A percentile compares a stretch with the other conserved stretches of the same genome.
These are phyloP conservation scores for Megalurothrips usitatus DNA, from an alignment of 2,888 invertebrate genomes.

Conservation along the genomic window DNA sequence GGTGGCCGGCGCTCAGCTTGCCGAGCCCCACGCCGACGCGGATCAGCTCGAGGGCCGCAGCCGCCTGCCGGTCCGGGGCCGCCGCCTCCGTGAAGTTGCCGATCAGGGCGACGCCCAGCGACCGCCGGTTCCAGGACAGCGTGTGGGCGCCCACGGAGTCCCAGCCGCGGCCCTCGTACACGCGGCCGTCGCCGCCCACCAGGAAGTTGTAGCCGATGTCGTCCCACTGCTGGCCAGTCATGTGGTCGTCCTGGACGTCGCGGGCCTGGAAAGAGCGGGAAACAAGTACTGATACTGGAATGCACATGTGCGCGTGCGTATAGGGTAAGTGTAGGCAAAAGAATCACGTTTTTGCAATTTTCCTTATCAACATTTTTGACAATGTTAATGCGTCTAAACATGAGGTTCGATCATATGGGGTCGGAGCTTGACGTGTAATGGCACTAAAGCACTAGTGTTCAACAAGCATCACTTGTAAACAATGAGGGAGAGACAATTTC, in stretches of 20 bases:
- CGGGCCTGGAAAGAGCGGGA: background rate
- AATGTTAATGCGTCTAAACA: no score
- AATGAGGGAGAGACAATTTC: no score
- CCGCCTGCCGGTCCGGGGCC: background rate
- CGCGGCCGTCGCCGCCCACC: conserved; percentile 36
- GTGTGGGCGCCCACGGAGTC: conserved; percentile 65
- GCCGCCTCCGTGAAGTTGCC: conserved; percentile 50
- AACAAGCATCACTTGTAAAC: no score
- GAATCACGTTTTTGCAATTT: no score
- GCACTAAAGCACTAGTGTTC: no score
- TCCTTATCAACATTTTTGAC: no score
- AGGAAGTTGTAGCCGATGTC: conserved; percentile 38
- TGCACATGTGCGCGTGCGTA: no score
- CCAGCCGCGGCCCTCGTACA: conserved; percentile 49
- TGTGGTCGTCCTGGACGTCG: background rate
- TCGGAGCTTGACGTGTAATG: no score
- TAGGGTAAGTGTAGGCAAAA: no score
- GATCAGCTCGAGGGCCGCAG: background rate
- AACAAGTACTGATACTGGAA: no score
- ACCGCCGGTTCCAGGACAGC: conserved; percentile 59
- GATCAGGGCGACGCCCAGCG: conserved; percentile 67
- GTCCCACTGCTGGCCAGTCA: background rate
- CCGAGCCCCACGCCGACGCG: background rate
- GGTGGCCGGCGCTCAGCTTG: background rate
- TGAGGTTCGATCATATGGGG: no score